Conservation (phyloP, 1,140 invertebrate species). For the Tyrophagus putrescentiae region DNA sequence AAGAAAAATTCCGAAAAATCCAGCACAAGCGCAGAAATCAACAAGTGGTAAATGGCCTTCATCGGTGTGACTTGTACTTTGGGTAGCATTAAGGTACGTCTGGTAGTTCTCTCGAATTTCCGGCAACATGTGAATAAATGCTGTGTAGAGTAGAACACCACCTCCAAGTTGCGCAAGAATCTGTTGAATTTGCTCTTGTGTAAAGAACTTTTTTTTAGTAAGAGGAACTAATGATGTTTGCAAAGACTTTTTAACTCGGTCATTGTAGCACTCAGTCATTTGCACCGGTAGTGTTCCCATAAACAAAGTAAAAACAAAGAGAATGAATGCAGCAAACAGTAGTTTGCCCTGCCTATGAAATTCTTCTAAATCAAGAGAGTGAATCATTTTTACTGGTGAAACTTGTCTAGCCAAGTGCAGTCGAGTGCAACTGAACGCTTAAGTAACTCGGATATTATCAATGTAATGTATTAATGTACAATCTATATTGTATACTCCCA, state of each 20-base stretch:
- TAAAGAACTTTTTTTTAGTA: not conserved
- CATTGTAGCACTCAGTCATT: not conserved
- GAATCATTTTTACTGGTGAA: too few species aligned
- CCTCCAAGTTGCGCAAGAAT: slow-evolving; percentile 60
- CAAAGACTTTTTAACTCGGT: too few species aligned
- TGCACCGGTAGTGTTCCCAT: slow-evolving; percentile 3
- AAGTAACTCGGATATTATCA: too few species aligned
- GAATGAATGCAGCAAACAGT: not conserved
- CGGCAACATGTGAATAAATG: slow-evolving; percentile 63
- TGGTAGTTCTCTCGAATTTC: slow-evolving; percentile 48
- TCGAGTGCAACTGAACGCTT: too few species aligned
- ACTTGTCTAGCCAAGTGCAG: too few species aligned
- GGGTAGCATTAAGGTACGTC: slow-evolving; percentile 14
- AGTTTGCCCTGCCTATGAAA: too few species aligned
- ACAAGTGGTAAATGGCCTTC: slow-evolving; percentile 53
- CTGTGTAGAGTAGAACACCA: slow-evolving; percentile 65
- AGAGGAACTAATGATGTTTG: not conserved
- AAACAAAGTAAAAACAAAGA: not conserved
- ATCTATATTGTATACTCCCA: too few species aligned
- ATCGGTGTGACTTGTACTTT: not conserved
- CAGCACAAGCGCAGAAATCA: slow-evolving; percentile 51
- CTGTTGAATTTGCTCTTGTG: slow-evolving; percentile 32
- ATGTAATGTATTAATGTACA: too few species aligned
- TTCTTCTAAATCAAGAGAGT: too few species aligned
- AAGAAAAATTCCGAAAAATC: slow-evolving; percentile 70